Conservation (phyloP, 2,113 vertebrate genomes). For the Brachyistius frenatus region DNA sequence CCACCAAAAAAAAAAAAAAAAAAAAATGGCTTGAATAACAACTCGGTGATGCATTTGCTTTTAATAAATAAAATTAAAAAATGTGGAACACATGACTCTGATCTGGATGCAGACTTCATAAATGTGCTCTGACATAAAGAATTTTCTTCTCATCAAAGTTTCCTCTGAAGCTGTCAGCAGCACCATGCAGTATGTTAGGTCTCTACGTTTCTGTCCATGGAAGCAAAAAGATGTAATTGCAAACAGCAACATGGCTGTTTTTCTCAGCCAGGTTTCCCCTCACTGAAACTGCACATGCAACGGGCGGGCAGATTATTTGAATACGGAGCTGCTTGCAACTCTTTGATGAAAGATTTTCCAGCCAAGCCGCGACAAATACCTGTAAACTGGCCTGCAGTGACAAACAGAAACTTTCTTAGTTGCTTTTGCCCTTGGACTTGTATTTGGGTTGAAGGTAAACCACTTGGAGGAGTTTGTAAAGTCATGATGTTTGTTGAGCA, state of each 20-base stretch:
- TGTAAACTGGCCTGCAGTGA: conserved; percentile 33
- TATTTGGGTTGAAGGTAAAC: conserved; percentile 62
- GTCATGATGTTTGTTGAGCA: conserved; percentile 67
- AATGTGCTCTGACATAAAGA: conserved; percentile 40
- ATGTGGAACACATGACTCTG: conserved; percentile 52
- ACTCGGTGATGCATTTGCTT: conserved; percentile 49
- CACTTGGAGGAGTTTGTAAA: conserved; percentile 66
- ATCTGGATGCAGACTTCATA: conserved; percentile 49
- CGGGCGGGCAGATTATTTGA: conserved; percentile 11
- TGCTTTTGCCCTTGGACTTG: conserved; percentile 48
- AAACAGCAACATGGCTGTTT: conserved; percentile 62
- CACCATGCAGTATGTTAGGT: conserved; percentile 17
- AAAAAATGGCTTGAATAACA: conserved; percentile 39
- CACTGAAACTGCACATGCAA: conserved; percentile 45
- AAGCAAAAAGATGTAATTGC: conserved; percentile 63
- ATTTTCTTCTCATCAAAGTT: conserved; percentile 43
- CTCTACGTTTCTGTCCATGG: conserved; percentile 50
- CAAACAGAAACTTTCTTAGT: conserved; percentile 46
- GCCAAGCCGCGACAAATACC: conserved; percentile 10
- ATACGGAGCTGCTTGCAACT: neutral
- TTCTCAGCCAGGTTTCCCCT: conserved; percentile 50
- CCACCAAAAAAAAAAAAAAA: conserved; percentile 22
- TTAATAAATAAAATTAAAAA: conserved; percentile 38
- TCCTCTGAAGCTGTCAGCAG: conserved; percentile 45
- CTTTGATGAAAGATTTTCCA: neutral